phyloP scores from a whole-genome alignment of 2,888 invertebrate genomes.

The Pyrrhosoma nymphula region DNA sequence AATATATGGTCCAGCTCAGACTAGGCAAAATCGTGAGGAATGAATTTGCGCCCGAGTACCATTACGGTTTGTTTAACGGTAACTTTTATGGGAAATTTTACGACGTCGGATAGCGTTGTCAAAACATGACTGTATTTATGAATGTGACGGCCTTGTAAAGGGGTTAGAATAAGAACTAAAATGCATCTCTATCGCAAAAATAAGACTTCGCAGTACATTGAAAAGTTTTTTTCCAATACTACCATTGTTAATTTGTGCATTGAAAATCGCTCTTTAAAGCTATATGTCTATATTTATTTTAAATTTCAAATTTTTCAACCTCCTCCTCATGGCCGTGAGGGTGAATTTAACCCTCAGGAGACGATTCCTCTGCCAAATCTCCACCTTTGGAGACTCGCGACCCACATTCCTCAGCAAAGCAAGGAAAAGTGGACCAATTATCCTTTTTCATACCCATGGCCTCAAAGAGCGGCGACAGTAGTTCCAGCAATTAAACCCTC shows the following conservation, averaged over 20 bases:
- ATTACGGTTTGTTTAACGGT: background rate
- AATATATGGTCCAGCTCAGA: background rate
- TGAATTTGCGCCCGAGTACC: background rate
- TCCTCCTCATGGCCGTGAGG: background rate
- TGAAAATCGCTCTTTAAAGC: no score
- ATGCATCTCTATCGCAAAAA: background rate
- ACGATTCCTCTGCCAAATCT: background rate
- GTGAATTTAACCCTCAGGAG: background rate
- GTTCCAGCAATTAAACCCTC: background rate
- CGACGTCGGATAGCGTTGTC: background rate
- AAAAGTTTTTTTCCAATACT: no score
- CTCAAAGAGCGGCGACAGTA: background rate
- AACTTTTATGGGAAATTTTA: conserved; percentile 1
- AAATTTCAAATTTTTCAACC: background rate
- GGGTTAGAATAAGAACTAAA: background rate
- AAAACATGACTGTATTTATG: background rate
- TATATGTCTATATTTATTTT: background rate
- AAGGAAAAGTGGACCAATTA: background rate
- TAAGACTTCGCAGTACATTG: background rate
- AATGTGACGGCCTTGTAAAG: background rate
- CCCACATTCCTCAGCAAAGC: background rate
- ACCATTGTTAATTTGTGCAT: no score
- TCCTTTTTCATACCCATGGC: background rate
- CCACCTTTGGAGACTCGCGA: background rate
- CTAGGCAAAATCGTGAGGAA: background rate